Evolutionary conservation across 2,888 invertebrate genomes (phyloP), one percentile per base, ranked within the genome.

Genomic region (Drosophila borealis): DNA sequence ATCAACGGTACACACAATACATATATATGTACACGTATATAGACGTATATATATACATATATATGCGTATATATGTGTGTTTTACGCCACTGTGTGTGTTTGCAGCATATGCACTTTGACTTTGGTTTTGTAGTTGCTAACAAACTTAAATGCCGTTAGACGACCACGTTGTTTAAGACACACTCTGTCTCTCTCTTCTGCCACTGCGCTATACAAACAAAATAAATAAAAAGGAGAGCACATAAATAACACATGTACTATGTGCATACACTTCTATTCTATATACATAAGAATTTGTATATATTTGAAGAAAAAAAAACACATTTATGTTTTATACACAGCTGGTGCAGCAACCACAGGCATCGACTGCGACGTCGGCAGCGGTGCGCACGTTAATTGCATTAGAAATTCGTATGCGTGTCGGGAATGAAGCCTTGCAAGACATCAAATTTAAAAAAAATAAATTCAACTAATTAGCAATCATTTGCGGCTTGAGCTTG

Each of bases 331-430:
- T 72, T 71, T 41, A 42, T 29, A 59, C 64, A 64, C 76, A 70
- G 69, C 63, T 68, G 80, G 50, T 44, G 42, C 56, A 49, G 61
- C 75, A 62, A 55, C 46, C n/a, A 51, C 46, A 56, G 29, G 29
- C 44, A 42, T 29, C 54, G 60, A 53, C 67, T 44, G 56, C 68
- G 63, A 64, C 63, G 59, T 46, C 44, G 64, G 46, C 70, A 39
- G 61, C 59, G 63, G 36, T 54, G 61, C 70, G 57, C 60, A 61
- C 82, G 73, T 80, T 88, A 87, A 88, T 86, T 83, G 79, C 86
- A 83, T 83, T 83, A 83, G 85, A 88, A 88, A 83, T 87, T 83
- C 89, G 84, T 78, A 83, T 79, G 88, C 81, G 75, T 78, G 78
- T 77, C 68, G 80, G 51, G 68, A 61, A 63, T 62, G 73, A 80